Base-by-base conservation (phyloP, 2,113 vertebrate species). In the Ibidorhyncha struthersii region DNA sequence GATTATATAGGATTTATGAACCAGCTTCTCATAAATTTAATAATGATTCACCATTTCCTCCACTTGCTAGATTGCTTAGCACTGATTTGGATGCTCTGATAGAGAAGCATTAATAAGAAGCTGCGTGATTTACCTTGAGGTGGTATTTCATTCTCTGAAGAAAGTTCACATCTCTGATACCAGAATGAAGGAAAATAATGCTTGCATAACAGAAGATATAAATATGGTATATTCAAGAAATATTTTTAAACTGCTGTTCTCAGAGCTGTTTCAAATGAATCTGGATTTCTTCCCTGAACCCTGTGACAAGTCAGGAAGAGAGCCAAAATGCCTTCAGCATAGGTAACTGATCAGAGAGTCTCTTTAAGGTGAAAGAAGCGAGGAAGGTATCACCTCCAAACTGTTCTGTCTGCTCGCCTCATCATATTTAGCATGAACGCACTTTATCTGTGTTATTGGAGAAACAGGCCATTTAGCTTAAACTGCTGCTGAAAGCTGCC, bases 1-100 rank as follows among this genome's bases (percentile, higher is more conserved):
- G 90, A 95, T 97, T 96, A 92, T 88, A 77, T 52, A 86, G 90
- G 91, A 97, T 97, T 97, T 97, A 96, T 96, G 93, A 90, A 94
- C 30, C 76, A 78, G 82, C 56, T 95, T 83, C 93, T 96, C 85
- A 86, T 96, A 96, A 93, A 89, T 97, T 86, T 95, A 95, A 93
- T 96, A 96, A 95, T 89, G 93, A 95, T 82, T 96, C 69, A 81
- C 47, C 16, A 89, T 95, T 97, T 96, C 71, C 67, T 91, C 30
- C 79, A 92, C 85, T 96, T 94, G 76, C 85, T 86, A 95, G 86
- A 96, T 95, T 95, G 89, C 89, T 94, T 82, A 86, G 67, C 47
- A 38, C 50, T 94, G 91, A 86, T 94, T 91, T 95, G 70, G 85
- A 69, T 92, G 87, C 40, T 70, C 38, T 78, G 74, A 90, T 90